phyloP scores from a whole-genome alignment of 2,888 invertebrate genomes.

The Cephalotes varians region DNA sequence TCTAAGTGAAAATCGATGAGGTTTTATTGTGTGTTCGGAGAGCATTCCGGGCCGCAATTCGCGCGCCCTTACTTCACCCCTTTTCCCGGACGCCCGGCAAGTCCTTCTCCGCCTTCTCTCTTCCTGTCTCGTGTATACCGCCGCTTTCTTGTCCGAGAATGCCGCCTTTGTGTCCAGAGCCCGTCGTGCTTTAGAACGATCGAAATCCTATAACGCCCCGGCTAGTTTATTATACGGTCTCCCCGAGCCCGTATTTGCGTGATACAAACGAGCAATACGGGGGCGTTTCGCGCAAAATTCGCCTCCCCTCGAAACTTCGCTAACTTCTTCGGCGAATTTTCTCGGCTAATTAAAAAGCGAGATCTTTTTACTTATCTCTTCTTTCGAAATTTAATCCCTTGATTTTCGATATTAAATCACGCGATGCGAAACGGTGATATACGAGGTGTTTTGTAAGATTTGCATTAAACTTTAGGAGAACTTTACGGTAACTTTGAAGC shows the following conservation, averaged over 20 bases:
- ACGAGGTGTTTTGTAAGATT: constrained; percentile 24
- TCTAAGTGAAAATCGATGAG: constrained; percentile 80
- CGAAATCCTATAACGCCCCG: constrained; percentile 40
- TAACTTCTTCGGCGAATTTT: not conserved
- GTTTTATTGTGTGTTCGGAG: constrained; percentile 74
- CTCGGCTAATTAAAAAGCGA: constrained; percentile 13
- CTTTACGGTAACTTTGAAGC: constrained; percentile 3
- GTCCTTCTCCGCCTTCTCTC: constrained; percentile 8
- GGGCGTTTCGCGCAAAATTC: not conserved
- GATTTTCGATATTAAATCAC: constrained; percentile 26
- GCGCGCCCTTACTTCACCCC: constrained; percentile 34
- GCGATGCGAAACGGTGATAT: constrained; percentile 10
- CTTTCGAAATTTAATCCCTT: constrained; percentile 20
- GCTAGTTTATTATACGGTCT: constrained; percentile 37
- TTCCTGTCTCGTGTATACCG: constrained; percentile 33
- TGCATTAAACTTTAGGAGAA: constrained; percentile 13
- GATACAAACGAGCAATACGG: constrained; percentile 34
- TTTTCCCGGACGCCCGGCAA: not conserved
- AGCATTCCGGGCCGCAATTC: constrained; percentile 42
- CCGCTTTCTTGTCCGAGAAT: constrained; percentile 48
- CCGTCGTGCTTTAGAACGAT: constrained; percentile 42
- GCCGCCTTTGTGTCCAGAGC: constrained; percentile 39
- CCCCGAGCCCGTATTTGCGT: constrained; percentile 31
- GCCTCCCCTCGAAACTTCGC: not conserved
- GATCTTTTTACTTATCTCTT: not conserved